Percentiles rank a stretch among this genome's conserved stretches.
phyloP scores from a whole-genome alignment of 2,113 vertebrate genomes.

The Sisor rabdophorus region DNA sequence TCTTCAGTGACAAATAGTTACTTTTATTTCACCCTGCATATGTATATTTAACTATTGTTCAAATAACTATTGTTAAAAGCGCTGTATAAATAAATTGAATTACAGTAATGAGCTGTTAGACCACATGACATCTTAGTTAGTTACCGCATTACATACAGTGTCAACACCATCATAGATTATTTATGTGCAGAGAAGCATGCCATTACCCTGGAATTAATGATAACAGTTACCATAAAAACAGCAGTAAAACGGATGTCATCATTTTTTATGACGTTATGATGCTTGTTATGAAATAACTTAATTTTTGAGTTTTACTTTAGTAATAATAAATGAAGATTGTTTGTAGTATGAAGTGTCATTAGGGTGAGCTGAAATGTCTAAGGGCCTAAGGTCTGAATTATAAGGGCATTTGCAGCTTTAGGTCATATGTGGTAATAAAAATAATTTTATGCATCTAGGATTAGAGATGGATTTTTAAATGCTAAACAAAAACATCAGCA shows the following conservation, averaged over 20 bases:
- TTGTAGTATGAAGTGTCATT: background rate
- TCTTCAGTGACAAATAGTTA: too few relatives aligned
- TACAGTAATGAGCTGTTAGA: background rate
- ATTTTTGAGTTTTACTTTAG: background rate
- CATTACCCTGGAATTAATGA: background rate
- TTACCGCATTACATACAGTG: background rate
- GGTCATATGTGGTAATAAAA: background rate
- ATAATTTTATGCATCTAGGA: background rate
- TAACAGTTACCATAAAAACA: background rate
- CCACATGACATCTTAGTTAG: background rate
- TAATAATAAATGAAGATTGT: background rate
- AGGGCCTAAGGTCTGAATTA: background rate
- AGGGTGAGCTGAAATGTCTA: conserved; percentile 4
- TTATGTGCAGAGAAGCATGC: background rate
- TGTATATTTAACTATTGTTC: too few relatives aligned
- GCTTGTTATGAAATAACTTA: background rate
- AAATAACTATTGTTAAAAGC: too few relatives aligned
- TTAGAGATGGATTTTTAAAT: background rate
- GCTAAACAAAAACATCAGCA: background rate
- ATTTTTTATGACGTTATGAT: background rate
- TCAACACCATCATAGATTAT: background rate
- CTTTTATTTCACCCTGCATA: too few relatives aligned
- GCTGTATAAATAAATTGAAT: too few relatives aligned
- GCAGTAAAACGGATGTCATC: background rate
- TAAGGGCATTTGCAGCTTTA: background rate